Evolutionary conservation across 2,888 invertebrate genomes (phyloP).

Genomic region (Colletes collaris): DNA sequence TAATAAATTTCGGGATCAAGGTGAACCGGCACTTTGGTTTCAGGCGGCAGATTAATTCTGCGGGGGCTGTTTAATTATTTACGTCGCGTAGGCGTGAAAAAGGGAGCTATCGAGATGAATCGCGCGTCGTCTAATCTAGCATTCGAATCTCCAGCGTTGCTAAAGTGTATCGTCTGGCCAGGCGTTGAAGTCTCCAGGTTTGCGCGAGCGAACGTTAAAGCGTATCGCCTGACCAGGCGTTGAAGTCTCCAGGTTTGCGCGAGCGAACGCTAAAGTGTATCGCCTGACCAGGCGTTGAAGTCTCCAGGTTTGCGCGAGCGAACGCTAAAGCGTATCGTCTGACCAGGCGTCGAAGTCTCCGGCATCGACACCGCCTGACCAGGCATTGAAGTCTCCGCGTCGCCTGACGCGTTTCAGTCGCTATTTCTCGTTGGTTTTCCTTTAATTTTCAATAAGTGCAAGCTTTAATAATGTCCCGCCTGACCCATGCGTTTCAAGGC

Average conservation of each 20-base stretch:
- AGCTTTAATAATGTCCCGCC: too few relatives aligned
- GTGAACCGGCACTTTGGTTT: slow-evolving; percentile 47
- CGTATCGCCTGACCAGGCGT: slow-evolving; percentile 5
- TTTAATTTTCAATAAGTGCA: too few relatives aligned
- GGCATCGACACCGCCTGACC: not conserved
- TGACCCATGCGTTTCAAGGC: too few relatives aligned
- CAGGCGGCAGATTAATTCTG: too few relatives aligned
- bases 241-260: not conserved
- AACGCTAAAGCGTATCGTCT: not conserved
- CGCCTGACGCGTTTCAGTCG: too few relatives aligned
- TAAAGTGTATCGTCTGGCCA: not conserved
- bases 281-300: not conserved
- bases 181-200: not conserved
- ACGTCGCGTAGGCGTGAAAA: too few relatives aligned
- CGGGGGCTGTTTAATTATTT: too few relatives aligned
- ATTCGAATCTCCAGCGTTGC: too few relatives aligned
- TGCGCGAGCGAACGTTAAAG: not conserved
- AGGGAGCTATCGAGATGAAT: too few relatives aligned
- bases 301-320: not conserved
- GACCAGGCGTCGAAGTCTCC: not conserved
- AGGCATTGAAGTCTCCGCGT: not conserved
- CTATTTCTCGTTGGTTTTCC: too few relatives aligned
- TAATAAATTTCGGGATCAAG: slow-evolving; percentile 67
- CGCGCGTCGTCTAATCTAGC: not conserved
- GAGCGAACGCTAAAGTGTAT: not conserved